Evolutionary conservation across 2,797 vertebrate species (phyloP).

Genomic region (Chanos chanos): DNA sequence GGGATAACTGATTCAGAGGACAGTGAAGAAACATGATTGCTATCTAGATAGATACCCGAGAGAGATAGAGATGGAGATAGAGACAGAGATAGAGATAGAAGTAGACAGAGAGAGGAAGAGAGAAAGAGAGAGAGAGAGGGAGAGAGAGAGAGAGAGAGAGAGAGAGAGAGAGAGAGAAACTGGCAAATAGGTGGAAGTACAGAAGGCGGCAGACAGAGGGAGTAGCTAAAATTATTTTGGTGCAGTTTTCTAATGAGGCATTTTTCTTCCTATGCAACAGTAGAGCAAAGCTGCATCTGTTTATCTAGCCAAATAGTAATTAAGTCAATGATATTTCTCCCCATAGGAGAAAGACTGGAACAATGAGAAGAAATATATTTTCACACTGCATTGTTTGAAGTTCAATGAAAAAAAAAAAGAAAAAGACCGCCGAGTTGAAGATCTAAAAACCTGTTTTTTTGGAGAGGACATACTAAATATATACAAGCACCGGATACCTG

Average conservation of each 20-base stretch:
- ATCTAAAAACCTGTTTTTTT: no score
- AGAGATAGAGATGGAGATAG: constrained; percentile 1
- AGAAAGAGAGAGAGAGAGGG: not conserved
- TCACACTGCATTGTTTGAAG: not conserved
- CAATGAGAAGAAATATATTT: no score
- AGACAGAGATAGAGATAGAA: constrained; percentile 6
- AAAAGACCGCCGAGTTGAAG: not conserved
- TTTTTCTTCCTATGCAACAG: no score
- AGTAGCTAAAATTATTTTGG: not conserved
- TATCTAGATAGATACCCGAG: constrained; percentile 15
- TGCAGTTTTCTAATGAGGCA: not conserved
- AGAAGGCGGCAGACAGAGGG: no score
- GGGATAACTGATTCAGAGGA: no score
- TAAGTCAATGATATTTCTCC: no score
- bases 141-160: not conserved
- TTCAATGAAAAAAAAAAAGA: no score
- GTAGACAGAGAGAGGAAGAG: not conserved
- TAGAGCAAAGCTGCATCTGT: no score
- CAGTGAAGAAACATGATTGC: constrained; percentile 45
- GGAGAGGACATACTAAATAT: no score
- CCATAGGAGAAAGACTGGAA: not conserved
- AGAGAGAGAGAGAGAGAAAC: not conserved
- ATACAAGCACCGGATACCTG: no score
- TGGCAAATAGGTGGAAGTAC: no score
- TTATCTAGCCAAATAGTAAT: no score